Evolutionary conservation across 1,140 invertebrate genomes (phyloP).

Genomic region (Chrysoperla carnea): DNA sequence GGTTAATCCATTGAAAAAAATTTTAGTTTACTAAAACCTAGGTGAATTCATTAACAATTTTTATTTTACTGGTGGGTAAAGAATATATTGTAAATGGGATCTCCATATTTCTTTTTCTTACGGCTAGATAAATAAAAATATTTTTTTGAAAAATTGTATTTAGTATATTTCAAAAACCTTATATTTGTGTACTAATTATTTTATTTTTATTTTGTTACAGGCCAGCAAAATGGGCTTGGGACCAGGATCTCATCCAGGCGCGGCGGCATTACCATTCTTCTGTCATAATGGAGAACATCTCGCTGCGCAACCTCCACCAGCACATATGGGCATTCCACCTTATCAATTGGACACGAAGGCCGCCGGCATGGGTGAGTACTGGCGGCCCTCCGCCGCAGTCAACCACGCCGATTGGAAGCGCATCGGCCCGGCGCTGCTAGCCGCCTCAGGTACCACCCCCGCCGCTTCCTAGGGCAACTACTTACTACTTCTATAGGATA

Average conservation of each 20-base stretch:
- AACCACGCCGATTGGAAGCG: background rate
- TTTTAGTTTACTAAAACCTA: too few relatives aligned
- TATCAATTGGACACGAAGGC: constrained; percentile 72
- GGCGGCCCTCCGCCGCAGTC: constrained; percentile 8
- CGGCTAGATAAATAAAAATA: too few relatives aligned
- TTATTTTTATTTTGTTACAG: constrained; percentile 42
- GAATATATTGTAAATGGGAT: too few relatives aligned
- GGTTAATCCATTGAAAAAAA: too few relatives aligned
- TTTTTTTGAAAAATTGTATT: too few relatives aligned
- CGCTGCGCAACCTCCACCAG: constrained; percentile 79
- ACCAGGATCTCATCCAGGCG: constrained; percentile 42
- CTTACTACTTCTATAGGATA: background rate
- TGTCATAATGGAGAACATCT: constrained; percentile 69
- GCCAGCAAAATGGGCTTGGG: constrained; percentile 76
- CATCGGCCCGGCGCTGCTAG: constrained; percentile 21
- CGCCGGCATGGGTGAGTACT: constrained; percentile 43
- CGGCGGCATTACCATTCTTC: constrained; percentile 62
- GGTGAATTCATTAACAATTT: too few relatives aligned
- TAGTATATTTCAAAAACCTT: too few relatives aligned
- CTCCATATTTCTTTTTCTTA: too few relatives aligned
- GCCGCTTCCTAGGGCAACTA: constrained; percentile 7
- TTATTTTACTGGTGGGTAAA: too few relatives aligned
- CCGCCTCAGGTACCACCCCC: constrained; percentile 28
- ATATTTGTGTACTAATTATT: too few relatives aligned
- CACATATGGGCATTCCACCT: constrained; percentile 92